Evolutionary conservation across 2,797 vertebrate genomes (phyloP), one percentile per base, ranked within the genome.

Genomic region (Menidia menidia): DNA sequence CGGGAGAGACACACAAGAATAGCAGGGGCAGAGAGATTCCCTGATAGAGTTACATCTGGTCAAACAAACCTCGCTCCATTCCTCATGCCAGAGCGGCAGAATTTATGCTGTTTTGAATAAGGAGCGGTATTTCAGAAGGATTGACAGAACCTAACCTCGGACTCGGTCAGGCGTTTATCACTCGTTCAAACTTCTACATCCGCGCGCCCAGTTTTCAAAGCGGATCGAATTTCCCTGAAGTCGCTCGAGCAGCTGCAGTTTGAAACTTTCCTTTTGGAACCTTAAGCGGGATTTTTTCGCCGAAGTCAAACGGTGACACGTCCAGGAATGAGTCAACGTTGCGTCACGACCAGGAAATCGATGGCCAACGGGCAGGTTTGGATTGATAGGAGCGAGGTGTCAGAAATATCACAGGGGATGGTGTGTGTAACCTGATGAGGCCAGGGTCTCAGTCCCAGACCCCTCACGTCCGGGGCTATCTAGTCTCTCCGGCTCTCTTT

Each of bases 1-100:
- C 87, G 87, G 87, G 82, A 86, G 82, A 86, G 78, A 88, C 82
- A 89, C 77, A 84, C 68, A 66, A 76, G 82, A 86, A 83, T 72
- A 86, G 88, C 73, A 48, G 73, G 56, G 70, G 73, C 68, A 80
- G 72, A 88, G 71, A 77, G 79, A 80, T 80, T 80, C 78, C 61
- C 85, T 89, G 91, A 89, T 90, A 87, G 93, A 88, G 85, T 93
- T 93, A 91, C 89, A 90, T 90, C 86, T 92, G 88, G 84, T 89
- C 84, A 92, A 90, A 93, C 91, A 92, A 82, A 90, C 85, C 87
- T 88, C 86, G 85, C 81, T 87, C 85, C 88, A 89, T 89, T 87
- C 89, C 86, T 90, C 88, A 84, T 78, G 82, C 81, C 88, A 80
- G 77, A 87, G 76, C 19, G 1, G 53, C 73, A 74, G 73, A 81